These are phyloP conservation scores for Microplitis mediator DNA, from an alignment of 1,140 invertebrate genomes.

Conservation along the genomic window DNA sequence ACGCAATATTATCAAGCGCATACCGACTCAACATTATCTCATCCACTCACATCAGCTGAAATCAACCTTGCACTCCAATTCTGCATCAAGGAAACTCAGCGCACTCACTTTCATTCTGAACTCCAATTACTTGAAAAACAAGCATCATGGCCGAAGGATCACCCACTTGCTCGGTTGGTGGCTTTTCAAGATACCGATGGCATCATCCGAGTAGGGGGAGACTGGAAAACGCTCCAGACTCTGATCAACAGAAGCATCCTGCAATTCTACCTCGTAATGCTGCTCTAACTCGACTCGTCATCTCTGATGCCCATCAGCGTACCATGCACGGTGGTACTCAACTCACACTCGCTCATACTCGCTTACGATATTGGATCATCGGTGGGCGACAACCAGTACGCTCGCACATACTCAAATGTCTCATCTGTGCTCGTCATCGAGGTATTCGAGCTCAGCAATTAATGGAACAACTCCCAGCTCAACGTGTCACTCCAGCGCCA, in stretches of 20 bases:
- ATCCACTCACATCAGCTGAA: no score
- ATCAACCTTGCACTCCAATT: no score
- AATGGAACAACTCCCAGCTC: conserved; percentile 40
- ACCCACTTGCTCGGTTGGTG: background rate
- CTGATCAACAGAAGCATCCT: conserved; percentile 31
- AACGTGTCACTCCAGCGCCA: no score
- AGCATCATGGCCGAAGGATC: background rate
- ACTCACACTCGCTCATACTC: background rate
- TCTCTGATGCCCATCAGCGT: conserved; percentile 38
- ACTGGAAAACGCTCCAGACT: background rate
- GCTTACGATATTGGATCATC: conserved; percentile 40
- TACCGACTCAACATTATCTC: no score
- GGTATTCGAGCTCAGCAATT: conserved; percentile 20
- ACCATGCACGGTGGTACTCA: conserved; percentile 38
- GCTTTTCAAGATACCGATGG: background rate
- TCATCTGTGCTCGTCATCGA: conserved; percentile 23
- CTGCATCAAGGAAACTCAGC: background rate
- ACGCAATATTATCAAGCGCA: no score
- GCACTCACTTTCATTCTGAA: background rate
- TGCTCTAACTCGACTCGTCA: conserved; percentile 33
- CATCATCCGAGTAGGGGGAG: background rate
- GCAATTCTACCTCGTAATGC: conserved; percentile 33
- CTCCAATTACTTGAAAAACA: background rate
- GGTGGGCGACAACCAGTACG: conserved; percentile 6
- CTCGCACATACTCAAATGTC: conserved; percentile 30